A percentile compares a stretch with the other conserved stretches of the same genome.
Conservation (phyloP, 1,140 invertebrate species). For the Drosophila takahashii region DNA sequence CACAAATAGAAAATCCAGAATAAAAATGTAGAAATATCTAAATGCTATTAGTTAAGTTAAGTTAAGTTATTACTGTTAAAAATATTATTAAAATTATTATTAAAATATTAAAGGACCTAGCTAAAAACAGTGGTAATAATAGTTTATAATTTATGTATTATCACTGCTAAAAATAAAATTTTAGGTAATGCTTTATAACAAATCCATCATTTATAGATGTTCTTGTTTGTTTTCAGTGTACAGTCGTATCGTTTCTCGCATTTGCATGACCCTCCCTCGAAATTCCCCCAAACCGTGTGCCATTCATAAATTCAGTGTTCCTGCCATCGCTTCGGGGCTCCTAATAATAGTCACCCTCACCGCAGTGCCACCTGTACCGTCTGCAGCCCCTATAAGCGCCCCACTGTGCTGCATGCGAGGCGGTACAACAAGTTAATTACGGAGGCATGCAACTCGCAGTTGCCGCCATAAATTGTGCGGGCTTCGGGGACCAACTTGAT, state of each 20-base stretch:
- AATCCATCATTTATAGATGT: too few relatives aligned
- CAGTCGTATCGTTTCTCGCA: conserved; percentile 2
- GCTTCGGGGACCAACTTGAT: conserved; percentile 42
- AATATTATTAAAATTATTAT: not conserved
- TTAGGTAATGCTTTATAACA: too few relatives aligned
- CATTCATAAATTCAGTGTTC: conserved; percentile 65
- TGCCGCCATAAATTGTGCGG: conserved; percentile 67
- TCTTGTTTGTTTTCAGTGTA: too few relatives aligned
- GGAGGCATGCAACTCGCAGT: conserved; percentile 62
- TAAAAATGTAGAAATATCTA: too few relatives aligned
- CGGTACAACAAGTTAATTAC: conserved; percentile 78
- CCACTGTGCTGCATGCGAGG: conserved; percentile 27
- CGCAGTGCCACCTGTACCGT: conserved; percentile 36
- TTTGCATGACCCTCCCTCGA: conserved; percentile 26
- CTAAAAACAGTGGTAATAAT: too few relatives aligned
- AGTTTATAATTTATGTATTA: too few relatives aligned
- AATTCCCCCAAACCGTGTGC: conserved; percentile 13
- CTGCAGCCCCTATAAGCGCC: conserved; percentile 6
- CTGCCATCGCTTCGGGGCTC: conserved; percentile 16
- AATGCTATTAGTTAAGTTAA: too few relatives aligned
- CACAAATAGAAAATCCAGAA: too few relatives aligned
- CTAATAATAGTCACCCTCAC: conserved; percentile 55
- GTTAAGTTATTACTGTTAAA: too few relatives aligned
- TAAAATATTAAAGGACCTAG: too few relatives aligned
- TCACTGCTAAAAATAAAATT: not conserved